Conservation (phyloP, 2,888 invertebrate genomes). For the Archips crataeganus region DNA sequence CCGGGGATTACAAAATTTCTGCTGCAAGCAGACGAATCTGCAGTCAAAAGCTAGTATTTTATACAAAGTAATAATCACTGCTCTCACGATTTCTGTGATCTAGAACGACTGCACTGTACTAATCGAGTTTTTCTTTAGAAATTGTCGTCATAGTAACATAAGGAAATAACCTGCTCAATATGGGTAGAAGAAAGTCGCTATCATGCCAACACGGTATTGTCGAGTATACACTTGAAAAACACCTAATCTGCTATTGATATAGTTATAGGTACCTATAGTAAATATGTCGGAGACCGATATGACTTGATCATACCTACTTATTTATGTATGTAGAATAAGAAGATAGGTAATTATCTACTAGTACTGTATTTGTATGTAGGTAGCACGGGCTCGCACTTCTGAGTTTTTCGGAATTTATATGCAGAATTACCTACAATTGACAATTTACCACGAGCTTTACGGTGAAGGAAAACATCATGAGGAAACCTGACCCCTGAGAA, state of each 20-base stretch:
- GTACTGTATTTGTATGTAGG: too few relatives aligned
- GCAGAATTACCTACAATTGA: too few relatives aligned
- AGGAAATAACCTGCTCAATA: conserved; percentile 10
- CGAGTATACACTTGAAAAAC: not conserved
- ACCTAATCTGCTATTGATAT: not conserved
- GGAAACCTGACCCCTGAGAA: too few relatives aligned
- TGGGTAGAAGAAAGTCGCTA: conserved; percentile 19
- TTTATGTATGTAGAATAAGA: too few relatives aligned
- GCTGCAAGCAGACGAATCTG: too few relatives aligned
- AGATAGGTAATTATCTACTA: too few relatives aligned
- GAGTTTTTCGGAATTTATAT: too few relatives aligned
- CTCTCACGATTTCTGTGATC: not conserved
- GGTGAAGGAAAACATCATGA: too few relatives aligned
- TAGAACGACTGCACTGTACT: not conserved
- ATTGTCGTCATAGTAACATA: conserved; percentile 10
- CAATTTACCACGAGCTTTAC: too few relatives aligned
- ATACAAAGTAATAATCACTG: not conserved
- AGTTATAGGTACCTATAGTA: not conserved
- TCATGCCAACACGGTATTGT: not conserved
- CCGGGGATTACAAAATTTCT: too few relatives aligned
- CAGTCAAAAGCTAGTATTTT: too few relatives aligned
- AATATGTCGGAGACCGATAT: not conserved
- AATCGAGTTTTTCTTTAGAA: conserved; percentile 6
- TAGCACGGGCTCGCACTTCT: too few relatives aligned
- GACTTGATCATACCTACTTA: not conserved